Percentiles rank a stretch among this genome's conserved stretches.
Conservation (phyloP, 2,113 vertebrate genomes). For the Porphyrio hochstetteri region DNA sequence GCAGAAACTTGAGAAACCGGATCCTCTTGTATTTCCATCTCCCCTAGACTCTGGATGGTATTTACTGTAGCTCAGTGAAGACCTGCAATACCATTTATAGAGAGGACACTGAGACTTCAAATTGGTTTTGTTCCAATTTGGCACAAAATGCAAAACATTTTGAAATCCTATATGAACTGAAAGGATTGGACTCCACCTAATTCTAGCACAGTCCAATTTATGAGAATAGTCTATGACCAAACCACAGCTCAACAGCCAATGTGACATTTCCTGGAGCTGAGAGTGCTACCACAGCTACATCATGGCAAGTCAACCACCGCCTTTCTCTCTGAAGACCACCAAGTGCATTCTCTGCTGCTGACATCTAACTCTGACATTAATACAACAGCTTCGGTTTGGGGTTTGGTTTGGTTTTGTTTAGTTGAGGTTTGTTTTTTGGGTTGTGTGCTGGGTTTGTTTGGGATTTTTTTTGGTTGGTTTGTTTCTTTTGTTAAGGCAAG, state of each 20-base stretch:
- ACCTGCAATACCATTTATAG: conserved; percentile 33
- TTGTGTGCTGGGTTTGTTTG: neutral
- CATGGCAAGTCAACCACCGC: neutral
- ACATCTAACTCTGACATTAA: neutral
- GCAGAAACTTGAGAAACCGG: conserved; percentile 47
- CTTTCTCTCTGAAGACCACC: neutral
- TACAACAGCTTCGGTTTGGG: neutral
- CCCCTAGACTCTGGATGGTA: neutral
- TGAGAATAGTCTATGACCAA: neutral
- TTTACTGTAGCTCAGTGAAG: neutral
- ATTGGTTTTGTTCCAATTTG: neutral
- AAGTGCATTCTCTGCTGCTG: neutral
- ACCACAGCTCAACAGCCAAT: neutral
- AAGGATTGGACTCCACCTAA: neutral
- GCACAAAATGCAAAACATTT: neutral
- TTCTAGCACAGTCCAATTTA: neutral
- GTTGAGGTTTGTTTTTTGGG: too few species aligned
- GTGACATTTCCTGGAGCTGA: neutral
- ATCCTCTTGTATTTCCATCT: conserved; percentile 21
- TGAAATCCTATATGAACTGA: neutral
- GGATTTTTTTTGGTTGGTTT: neutral
- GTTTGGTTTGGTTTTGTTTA: too few species aligned
- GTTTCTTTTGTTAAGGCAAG: neutral
- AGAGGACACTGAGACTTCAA: neutral
- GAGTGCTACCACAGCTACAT: neutral